Evolutionary conservation across 2,797 vertebrate genomes (phyloP), one percentile per base, ranked within the genome.

Genomic region (Anolis apletophallus): DNA sequence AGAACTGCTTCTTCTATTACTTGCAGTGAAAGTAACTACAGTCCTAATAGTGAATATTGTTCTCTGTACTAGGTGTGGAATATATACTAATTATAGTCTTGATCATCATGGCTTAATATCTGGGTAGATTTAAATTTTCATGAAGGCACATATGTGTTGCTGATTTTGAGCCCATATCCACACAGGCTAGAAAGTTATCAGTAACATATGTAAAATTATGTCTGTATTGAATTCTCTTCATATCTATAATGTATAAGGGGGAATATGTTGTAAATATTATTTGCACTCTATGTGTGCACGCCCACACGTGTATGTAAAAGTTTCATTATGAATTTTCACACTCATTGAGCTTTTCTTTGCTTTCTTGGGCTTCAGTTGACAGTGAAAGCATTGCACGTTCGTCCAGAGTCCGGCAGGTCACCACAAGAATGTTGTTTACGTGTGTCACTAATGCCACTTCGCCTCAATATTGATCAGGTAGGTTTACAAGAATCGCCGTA

Each of bases 391-490:
- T 92, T 99, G 57, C 98, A 99, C n/a, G 97, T 99, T 91, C 98
- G 98, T 92, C 98, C 98, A 0, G 99, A 99, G 93, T 97, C 97
- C 0, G 97, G 98, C 86, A 97, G 97, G 91, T 98, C 98, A 32
- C 98, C 98, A 0, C 98, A 98, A 88, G 99, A 99, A 77, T 99
- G 99, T 92, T 99, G 98, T 94, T 94, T 99, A 85, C 96, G 98
- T 16, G 98, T 99, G 88, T 98, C 98, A 0, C 93, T 99, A 32
- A 99, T 99, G 98, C 99, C 99, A 0, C 97, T 99, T 71, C 98
- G 99, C 86, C 98, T 99, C 94, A 99, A 99, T 91, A 98, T 99
- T 46, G 99, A 99, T 95, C 99, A 99, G 97, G 99, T 99, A 89
- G 54, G 95, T 93, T 67, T 50, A 85, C 13, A 46, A 87, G 87